Conservation (phyloP, 2,113 vertebrate species). For the Melierax canorus region DNA sequence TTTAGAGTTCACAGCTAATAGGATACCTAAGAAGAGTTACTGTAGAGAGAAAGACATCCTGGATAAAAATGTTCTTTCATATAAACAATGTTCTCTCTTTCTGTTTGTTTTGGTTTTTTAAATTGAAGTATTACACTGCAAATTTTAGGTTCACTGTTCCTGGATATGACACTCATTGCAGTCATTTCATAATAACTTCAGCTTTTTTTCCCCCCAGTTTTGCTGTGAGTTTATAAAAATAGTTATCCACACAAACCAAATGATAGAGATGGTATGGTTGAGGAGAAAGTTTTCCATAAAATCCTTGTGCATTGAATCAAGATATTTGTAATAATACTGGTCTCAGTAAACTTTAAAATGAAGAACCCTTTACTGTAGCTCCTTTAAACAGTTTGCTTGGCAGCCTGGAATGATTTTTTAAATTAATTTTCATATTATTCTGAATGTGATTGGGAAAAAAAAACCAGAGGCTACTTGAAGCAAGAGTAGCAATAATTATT, state of each 20-base stretch:
- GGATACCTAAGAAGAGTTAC: not conserved
- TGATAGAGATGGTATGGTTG: not conserved
- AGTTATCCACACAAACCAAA: not conserved
- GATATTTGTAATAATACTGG: not conserved
- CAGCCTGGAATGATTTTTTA: not conserved
- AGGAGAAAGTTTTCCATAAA: not conserved
- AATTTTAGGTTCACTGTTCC: not conserved
- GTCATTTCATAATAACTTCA: not conserved
- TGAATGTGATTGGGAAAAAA: not conserved
- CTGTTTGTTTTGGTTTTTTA: not conserved
- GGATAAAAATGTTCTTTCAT: not conserved
- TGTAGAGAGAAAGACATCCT: not conserved
- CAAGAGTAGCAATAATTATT: not conserved
- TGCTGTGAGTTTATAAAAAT: not conserved
- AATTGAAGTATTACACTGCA: not conserved
- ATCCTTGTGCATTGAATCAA: not conserved
- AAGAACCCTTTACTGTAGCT: not conserved
- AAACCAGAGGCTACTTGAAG: not conserved
- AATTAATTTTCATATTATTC: not conserved
- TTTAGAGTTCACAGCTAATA: not conserved
- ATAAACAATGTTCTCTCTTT: not conserved
- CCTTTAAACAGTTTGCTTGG: not conserved
- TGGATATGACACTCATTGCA: not conserved
- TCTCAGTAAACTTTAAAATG: not conserved
- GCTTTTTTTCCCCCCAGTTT: not conserved